These are phyloP conservation scores for Apodemus agrarius DNA, from an alignment of 2,797 vertebrate species.

Conservation along the genomic window DNA sequence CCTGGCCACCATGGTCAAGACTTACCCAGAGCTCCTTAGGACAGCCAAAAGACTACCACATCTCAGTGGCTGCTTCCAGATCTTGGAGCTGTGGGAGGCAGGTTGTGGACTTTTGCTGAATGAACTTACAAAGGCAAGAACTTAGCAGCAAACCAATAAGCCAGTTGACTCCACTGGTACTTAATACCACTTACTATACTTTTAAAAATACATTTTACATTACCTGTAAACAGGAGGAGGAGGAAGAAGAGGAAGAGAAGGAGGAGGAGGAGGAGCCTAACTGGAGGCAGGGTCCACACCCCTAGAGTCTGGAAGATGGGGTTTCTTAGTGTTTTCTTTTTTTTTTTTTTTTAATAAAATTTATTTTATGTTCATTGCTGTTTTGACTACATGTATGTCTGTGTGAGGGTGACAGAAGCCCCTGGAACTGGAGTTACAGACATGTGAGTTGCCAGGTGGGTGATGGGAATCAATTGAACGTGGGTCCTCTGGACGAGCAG, in stretches of 20 bases:
- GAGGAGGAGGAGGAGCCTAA: no score
- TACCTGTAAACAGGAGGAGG: rapidly evolving
- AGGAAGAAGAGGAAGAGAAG: rapidly evolving
- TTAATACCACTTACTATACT: rapidly evolving
- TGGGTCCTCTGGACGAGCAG: background rate
- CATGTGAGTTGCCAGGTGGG: background rate
- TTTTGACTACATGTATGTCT: background rate
- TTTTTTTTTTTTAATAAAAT: background rate
- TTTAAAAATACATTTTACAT: background rate
- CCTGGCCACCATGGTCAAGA: background rate
- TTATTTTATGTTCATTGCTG: background rate
- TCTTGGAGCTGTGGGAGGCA: background rate
- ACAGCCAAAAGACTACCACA: background rate
- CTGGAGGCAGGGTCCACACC: background rate
- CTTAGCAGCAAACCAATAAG: background rate
- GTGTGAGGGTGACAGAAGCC: background rate
- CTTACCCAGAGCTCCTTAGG: background rate
- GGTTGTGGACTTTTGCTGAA: background rate
- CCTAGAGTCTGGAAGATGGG: rapidly evolving
- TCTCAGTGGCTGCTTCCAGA: background rate
- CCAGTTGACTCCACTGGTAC: background rate
- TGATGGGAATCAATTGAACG: background rate
- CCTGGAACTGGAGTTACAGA: background rate
- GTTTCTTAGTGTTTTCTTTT: background rate
- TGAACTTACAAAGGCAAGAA: background rate